These are phyloP conservation scores for Turritopsis rubra DNA, from an alignment of 30 jellyfish, hydroid and myxozoan species.

Conservation along the genomic window DNA sequence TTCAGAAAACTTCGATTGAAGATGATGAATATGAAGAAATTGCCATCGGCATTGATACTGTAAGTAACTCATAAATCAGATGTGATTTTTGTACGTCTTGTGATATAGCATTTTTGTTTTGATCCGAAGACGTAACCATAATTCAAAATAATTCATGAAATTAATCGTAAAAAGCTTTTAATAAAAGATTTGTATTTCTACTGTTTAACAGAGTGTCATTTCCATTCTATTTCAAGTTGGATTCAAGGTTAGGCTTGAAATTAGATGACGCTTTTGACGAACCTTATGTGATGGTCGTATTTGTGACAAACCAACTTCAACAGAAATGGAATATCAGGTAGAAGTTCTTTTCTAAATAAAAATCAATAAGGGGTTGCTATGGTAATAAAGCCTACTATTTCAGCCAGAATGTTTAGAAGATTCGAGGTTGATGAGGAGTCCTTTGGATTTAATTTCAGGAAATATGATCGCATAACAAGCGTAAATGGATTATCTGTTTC, in stretches of 20 bases:
- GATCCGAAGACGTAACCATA: no score
- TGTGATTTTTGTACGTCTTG: no score
- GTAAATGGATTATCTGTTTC: conserved; percentile 54
- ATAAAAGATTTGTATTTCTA: no score
- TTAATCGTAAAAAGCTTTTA: no score
- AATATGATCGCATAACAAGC: conserved; percentile 53
- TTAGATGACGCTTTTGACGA: conserved; percentile 66
- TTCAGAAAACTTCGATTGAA: neutral
- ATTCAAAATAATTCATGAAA: no score
- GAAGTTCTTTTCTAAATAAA: neutral
- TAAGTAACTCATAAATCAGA: neutral
- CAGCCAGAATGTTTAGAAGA: no score
- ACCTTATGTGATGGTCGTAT: conserved; percentile 49
- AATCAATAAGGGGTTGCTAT: neutral
- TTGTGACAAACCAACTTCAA: conserved; percentile 57
- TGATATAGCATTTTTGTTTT: no score
- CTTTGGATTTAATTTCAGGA: conserved; percentile 25
- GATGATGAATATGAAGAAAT: conserved; percentile 12
- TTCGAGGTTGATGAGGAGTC: no score
- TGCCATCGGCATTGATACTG: conserved; percentile 25
- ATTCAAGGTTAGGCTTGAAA: conserved; percentile 64
- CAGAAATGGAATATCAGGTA: conserved; percentile 61
- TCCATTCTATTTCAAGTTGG: conserved; percentile 40
- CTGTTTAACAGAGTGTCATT: no score
- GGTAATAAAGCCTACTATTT: no score